Percentiles rank a stretch among this genome's conserved stretches.
Evolutionary conservation across 1,140 invertebrate genomes (phyloP).

Genomic region (Anastrepha obliqua): DNA sequence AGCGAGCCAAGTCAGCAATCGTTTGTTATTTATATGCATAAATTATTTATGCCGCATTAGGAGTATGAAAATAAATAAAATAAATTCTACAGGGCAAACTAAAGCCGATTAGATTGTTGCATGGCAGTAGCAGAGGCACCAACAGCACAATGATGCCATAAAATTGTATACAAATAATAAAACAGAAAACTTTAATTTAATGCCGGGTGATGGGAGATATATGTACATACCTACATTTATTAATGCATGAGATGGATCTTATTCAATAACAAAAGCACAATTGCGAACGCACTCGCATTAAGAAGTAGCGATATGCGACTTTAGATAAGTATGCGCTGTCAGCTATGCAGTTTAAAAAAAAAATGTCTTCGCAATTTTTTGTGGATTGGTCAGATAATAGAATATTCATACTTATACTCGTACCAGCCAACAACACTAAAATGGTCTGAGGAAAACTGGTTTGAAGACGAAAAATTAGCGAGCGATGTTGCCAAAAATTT

Average conservation of each 20-base stretch:
- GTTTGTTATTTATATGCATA: constrained; percentile 58
- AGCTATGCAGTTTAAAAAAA: neutral
- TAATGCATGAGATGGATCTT: neutral
- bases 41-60: constrained; percentile 58
- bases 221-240: neutral
- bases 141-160: neutral
- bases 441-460: no score
- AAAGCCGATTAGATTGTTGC: constrained; percentile 56
- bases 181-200: constrained; percentile 41
- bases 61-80: constrained; percentile 56
- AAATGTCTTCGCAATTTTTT: neutral
- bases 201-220: neutral
- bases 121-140: neutral
- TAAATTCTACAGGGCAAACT: constrained; percentile 55
- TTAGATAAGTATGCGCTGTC: constrained; percentile 22
- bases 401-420: no score
- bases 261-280: neutral
- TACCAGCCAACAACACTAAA: no score
- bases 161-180: constrained; percentile 39
- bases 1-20: constrained; percentile 14
- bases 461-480: no score
- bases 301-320: neutral
- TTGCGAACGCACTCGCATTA: constrained; percentile 15
- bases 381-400: neutral
- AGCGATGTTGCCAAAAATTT: no score